Percentiles rank a stretch among this genome's conserved stretches.
These are phyloP conservation scores for Dromiciops gliroides DNA, from an alignment of 2,113 vertebrate species.

Conservation along the genomic window DNA sequence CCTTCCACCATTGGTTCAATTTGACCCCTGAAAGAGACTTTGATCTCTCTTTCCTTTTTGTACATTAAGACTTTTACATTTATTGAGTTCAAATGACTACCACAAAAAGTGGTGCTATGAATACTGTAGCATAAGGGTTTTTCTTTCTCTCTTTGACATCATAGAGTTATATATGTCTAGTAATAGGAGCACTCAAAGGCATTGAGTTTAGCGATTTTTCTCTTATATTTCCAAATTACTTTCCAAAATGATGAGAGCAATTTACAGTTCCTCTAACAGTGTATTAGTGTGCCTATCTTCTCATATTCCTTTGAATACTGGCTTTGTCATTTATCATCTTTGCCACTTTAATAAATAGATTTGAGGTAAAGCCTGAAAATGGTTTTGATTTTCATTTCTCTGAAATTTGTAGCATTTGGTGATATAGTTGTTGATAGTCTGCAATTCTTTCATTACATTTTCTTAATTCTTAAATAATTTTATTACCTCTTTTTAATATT, in stretches of 20 bases:
- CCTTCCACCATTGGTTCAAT: background rate
- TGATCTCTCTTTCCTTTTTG: background rate
- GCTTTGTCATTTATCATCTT: background rate
- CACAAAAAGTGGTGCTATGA: background rate
- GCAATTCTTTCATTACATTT: background rate
- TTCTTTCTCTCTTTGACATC: background rate
- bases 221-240: background rate
- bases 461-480: background rate
- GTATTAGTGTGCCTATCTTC: background rate
- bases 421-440: background rate
- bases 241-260: background rate
- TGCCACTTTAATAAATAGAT: background rate
- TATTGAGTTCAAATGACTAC: background rate
- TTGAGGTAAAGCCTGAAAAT: background rate
- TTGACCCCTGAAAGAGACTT: background rate
- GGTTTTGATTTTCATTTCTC: background rate
- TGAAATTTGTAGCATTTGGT: background rate
- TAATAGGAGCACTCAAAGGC: background rate
- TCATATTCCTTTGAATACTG: background rate
- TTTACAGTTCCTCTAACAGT: background rate
- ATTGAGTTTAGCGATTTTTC: background rate
- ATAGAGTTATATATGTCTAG: background rate
- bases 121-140: background rate
- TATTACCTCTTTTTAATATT: background rate
- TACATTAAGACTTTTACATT: background rate